Percentiles rank a stretch among this genome's conserved stretches.
These are phyloP conservation scores for Henricia sp. DNA, from an alignment of 53 echinoderm and acorn worm genomes.

Conservation along the genomic window DNA sequence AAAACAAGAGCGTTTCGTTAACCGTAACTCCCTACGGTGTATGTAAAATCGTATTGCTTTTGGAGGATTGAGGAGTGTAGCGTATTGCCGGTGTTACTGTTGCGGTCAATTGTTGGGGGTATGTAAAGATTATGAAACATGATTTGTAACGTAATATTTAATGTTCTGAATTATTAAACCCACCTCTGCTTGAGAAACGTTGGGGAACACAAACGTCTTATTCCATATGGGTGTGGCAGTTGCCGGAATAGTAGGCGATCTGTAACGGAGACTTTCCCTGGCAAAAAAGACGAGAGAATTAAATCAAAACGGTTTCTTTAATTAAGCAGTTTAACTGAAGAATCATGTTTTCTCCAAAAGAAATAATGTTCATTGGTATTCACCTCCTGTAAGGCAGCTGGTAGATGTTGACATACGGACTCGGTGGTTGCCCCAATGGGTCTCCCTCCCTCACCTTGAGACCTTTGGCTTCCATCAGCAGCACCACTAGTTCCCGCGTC, in stretches of 20 bases:
- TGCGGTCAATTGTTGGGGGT: no score
- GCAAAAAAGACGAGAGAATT: not conserved
- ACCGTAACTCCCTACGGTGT: no score
- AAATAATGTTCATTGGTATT: not conserved
- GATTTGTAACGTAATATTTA: no score
- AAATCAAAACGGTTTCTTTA: no score
- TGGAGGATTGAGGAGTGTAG: no score
- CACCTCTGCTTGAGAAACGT: conserved; percentile 54
- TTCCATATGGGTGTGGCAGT: conserved; percentile 55
- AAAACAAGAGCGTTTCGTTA: no score
- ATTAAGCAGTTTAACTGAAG: no score
- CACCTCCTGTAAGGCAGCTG: conserved; percentile 66
- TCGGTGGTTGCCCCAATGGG: conserved; percentile 46
- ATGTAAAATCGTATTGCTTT: no score
- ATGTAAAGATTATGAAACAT: no score
- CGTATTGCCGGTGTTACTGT: no score
- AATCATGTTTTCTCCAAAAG: not conserved
- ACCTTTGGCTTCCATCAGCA: conserved; percentile 53
- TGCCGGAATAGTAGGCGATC: conserved; percentile 55
- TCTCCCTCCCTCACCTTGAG: conserved; percentile 59
- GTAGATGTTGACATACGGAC: conserved; percentile 65
- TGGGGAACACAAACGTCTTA: conserved; percentile 65
- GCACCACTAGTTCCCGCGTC: conserved; percentile 54
- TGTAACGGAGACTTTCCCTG: conserved; percentile 61
- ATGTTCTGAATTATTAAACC: conserved; percentile 11